Evolutionary conservation across 2,888 invertebrate genomes (phyloP).

Genomic region (Polymixis flavicincta): DNA sequence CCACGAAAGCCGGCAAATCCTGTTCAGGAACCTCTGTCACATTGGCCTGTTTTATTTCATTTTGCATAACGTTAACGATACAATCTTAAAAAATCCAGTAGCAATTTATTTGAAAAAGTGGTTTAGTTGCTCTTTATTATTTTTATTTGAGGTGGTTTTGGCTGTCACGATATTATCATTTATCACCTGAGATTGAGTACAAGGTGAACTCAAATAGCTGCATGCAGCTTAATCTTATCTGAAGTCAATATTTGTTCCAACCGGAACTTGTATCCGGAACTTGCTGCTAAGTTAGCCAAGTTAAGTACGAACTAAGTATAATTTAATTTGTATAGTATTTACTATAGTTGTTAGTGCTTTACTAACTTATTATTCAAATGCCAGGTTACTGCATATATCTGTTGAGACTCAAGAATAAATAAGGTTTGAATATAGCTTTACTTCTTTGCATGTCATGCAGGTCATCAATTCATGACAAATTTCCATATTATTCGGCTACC

Average conservation of each 20-base stretch:
- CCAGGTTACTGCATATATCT: too few relatives aligned
- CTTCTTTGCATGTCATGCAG: not conserved
- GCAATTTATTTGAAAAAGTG: constrained; percentile 36
- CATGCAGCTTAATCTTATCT: constrained; percentile 49
- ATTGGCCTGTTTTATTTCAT: constrained; percentile 41
- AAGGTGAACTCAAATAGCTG: constrained; percentile 61
- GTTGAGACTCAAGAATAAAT: not conserved
- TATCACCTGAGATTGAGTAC: constrained; percentile 50
- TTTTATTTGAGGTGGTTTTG: constrained; percentile 29
- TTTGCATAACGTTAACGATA: constrained; percentile 42
- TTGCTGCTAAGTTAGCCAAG: constrained; percentile 24
- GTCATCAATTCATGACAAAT: not conserved
- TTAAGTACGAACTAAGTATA: constrained; percentile 18
- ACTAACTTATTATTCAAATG: constrained; percentile 5
- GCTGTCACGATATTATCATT: constrained; percentile 38
- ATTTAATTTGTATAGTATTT: constrained; percentile 13
- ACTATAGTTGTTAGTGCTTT: constrained; percentile 9
- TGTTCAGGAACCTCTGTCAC: constrained; percentile 33
- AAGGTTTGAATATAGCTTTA: not conserved
- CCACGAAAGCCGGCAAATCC: constrained; percentile 36
- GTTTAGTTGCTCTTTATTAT: constrained; percentile 10
- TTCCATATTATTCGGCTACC: not conserved
- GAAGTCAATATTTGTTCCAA: constrained; percentile 48
- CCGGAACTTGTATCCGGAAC: constrained; percentile 53
- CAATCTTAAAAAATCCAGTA: constrained; percentile 54